phyloP scores from a whole-genome alignment of 92 coral and sea anemone species.

The Actinernus sp. region DNA sequence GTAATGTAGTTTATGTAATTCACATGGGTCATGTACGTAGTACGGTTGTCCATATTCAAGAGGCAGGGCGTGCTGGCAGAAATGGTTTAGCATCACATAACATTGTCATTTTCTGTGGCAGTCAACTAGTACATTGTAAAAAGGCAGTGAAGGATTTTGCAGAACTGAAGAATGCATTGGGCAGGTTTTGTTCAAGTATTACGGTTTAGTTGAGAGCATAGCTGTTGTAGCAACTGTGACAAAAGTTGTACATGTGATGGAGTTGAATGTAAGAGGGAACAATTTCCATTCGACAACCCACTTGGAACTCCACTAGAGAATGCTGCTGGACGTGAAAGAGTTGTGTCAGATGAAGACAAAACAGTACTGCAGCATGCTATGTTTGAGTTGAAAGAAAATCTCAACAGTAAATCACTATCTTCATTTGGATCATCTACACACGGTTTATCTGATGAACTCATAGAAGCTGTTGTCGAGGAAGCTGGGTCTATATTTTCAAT shows the following conservation, averaged over 20 bases:
- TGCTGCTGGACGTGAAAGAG: constrained; percentile 7
- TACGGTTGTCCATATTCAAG: too few relatives aligned
- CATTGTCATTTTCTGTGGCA: too few relatives aligned
- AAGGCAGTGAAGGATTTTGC: too few relatives aligned
- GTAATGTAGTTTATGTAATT: too few relatives aligned
- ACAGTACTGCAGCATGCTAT: constrained; percentile 11
- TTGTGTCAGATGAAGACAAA: constrained; percentile 5
- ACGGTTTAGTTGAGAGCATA: constrained; percentile 12
- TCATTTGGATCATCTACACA: constrained; percentile 26
- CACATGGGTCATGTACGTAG: too few relatives aligned
- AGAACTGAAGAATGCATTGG: too few relatives aligned
- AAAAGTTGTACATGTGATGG: constrained; percentile 16
- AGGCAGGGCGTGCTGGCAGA: too few relatives aligned
- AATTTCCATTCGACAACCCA: constrained; percentile 16
- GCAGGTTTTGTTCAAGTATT: constrained; percentile 12
- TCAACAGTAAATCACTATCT: constrained; percentile 1
- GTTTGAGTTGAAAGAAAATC: constrained; percentile 27
- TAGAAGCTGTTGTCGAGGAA: constrained; percentile 25
- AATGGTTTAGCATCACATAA: too few relatives aligned
- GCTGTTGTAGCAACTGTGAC: constrained; percentile 37
- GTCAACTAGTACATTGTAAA: too few relatives aligned
- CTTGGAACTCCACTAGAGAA: neutral
- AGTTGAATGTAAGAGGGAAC: constrained; percentile 9
- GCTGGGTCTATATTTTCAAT: constrained; percentile 18
- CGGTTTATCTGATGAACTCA: constrained; percentile 34